A percentile compares a stretch with the other conserved stretches of the same genome.
These are phyloP conservation scores for Aplocera efformata DNA, from an alignment of 2,888 invertebrate species.

Conservation along the genomic window DNA sequence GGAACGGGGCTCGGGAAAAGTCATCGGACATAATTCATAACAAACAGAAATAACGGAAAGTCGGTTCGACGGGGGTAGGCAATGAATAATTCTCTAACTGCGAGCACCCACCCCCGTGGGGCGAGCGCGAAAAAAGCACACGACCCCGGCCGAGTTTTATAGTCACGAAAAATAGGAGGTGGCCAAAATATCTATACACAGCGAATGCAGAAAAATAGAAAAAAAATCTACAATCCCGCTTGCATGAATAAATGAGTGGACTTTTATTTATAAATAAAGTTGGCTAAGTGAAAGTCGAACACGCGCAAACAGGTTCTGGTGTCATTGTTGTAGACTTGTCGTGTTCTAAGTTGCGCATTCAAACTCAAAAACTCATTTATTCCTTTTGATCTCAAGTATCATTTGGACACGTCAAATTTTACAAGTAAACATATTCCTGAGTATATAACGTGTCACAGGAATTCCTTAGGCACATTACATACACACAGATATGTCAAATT, in stretches of 20 bases:
- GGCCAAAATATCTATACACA: constrained; percentile 78
- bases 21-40: constrained; percentile 80
- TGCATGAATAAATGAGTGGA: constrained; percentile 78
- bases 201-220: constrained; percentile 63
- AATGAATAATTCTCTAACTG: constrained; percentile 80
- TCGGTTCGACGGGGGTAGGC: constrained; percentile 77
- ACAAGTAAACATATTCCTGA: no score
- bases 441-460: no score
- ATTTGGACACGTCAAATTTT: no score
- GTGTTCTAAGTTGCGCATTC: no score
- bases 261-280: constrained; percentile 70
- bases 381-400: no score
- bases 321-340: no score
- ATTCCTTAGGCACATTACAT: no score
- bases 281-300: no score
- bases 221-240: constrained; percentile 75
- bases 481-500: no score
- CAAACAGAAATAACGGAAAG: constrained; percentile 79
- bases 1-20: constrained; percentile 72
- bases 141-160: constrained; percentile 74
- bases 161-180: constrained; percentile 76
- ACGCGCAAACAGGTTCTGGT: no score
- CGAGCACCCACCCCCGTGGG: constrained; percentile 65
- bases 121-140: constrained; percentile 74
- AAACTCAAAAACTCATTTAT: no score